These are phyloP conservation scores for Hyaena hyaena DNA, from an alignment of 2,113 vertebrate genomes.

Conservation along the genomic window DNA sequence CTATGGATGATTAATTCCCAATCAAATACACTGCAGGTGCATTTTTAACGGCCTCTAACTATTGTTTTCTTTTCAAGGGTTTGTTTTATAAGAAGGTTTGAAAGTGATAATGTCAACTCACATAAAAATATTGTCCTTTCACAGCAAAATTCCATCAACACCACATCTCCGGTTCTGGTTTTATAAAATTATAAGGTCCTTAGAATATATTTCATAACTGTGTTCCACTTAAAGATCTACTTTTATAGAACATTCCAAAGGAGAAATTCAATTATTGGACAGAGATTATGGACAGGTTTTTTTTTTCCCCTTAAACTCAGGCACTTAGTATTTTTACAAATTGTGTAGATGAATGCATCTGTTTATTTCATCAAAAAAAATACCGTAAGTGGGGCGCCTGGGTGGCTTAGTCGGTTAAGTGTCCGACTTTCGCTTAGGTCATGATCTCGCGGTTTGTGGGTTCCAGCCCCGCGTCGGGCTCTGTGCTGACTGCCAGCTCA, in stretches of 20 bases:
- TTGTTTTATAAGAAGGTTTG: slow-evolving; percentile 31
- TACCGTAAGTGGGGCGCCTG: neutral
- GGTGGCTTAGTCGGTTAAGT: too few species aligned
- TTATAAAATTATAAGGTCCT: slow-evolving; percentile 43
- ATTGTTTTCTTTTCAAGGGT: neutral
- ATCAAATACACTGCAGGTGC: neutral
- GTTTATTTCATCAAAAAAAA: slow-evolving; percentile 2
- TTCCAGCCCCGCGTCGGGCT: too few species aligned
- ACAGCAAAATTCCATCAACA: slow-evolving; percentile 48
- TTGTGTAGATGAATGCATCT: neutral
- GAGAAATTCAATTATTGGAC: slow-evolving; percentile 4
- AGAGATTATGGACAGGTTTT: neutral
- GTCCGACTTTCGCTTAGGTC: too few species aligned
- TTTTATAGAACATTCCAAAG: slow-evolving; percentile 29
- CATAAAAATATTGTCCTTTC: slow-evolving; percentile 40
- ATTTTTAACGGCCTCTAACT: neutral
- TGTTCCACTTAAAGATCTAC: neutral
- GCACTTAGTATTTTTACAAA: slow-evolving; percentile 43
- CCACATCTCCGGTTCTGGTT: neutral
- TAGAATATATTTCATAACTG: slow-evolving; percentile 36
- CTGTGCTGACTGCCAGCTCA: too few species aligned
- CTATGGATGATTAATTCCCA: neutral
- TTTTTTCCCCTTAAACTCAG: neutral
- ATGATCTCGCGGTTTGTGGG: too few species aligned
- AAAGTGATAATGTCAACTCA: slow-evolving; percentile 9